Conservation (phyloP, 2,113 vertebrate genomes). For the Nesospiza acunhae region DNA sequence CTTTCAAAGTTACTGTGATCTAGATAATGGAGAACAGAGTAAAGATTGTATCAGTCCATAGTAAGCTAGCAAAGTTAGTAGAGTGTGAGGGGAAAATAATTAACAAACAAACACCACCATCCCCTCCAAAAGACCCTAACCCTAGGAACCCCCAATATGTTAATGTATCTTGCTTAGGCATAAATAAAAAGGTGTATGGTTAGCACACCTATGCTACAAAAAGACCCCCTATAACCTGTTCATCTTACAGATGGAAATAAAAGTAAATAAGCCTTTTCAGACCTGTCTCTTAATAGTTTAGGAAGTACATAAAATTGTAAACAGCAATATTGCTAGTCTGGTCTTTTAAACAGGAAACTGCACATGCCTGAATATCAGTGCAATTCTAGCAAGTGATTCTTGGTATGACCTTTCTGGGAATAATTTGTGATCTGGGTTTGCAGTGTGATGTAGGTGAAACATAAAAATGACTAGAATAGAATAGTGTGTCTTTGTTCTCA, state of each 20-base stretch:
- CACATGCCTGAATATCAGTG: accelerated
- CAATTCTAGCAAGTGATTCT: background rate
- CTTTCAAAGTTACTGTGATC: background rate
- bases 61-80: background rate
- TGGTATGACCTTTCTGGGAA: background rate
- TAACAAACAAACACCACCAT: background rate
- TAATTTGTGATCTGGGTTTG: background rate
- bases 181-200: accelerated
- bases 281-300: background rate
- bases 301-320: background rate
- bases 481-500: background rate
- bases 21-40: background rate
- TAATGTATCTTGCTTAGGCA: background rate
- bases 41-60: background rate
- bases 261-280: background rate
- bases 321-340: background rate
- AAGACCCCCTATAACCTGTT: background rate
- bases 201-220: background rate
- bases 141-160: background rate
- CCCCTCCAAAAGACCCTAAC: background rate
- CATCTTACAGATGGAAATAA: background rate
- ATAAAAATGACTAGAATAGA: background rate
- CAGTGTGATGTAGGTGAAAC: background rate
- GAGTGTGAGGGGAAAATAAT: background rate
- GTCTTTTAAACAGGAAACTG: background rate